phyloP scores from a whole-genome alignment of 1,140 invertebrate genomes.

The Bombus superbus region DNA sequence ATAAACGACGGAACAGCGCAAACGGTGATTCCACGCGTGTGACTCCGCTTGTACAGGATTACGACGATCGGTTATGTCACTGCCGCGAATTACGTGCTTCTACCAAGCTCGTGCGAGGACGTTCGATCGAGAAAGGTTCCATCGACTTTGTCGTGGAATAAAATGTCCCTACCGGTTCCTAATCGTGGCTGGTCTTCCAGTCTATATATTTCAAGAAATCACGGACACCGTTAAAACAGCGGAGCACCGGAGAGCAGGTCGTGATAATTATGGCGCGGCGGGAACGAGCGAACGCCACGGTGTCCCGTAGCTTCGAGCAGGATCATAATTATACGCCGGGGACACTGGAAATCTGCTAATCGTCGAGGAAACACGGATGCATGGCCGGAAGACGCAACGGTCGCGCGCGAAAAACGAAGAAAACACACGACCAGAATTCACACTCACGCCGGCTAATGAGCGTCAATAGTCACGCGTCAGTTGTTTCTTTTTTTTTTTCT shows the following conservation, averaged over 20 bases:
- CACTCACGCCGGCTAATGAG: constrained; percentile 44
- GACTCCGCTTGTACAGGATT: neutral
- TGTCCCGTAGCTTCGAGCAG: constrained; percentile 37
- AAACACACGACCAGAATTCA: constrained; percentile 37
- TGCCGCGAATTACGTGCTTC: too few species aligned
- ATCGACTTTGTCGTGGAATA: neutral
- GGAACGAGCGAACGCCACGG: constrained; percentile 2
- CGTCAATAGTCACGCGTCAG: constrained; percentile 17
- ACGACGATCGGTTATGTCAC: neutral
- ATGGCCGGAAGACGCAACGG: neutral
- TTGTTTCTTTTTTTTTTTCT: neutral
- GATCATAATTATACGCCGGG: constrained; percentile 52
- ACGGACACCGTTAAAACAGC: constrained; percentile 22
- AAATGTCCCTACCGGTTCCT: neutral
- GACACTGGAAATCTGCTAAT: constrained; percentile 54
- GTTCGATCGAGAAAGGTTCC: neutral
- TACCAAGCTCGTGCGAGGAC: too few species aligned
- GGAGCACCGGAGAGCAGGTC: neutral
- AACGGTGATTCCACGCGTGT: constrained; percentile 13
- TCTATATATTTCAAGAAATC: constrained; percentile 46
- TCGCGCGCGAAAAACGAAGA: constrained; percentile 1
- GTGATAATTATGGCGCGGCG: constrained; percentile 55
- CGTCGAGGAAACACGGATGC: constrained; percentile 29
- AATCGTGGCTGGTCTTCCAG: constrained; percentile 16
- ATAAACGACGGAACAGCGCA: constrained; percentile 57